A percentile compares a stretch with the other conserved stretches of the same genome.
These are phyloP conservation scores for Leptopilina drosophilae DNA, from an alignment of 2,888 invertebrate genomes.

Conservation along the genomic window DNA sequence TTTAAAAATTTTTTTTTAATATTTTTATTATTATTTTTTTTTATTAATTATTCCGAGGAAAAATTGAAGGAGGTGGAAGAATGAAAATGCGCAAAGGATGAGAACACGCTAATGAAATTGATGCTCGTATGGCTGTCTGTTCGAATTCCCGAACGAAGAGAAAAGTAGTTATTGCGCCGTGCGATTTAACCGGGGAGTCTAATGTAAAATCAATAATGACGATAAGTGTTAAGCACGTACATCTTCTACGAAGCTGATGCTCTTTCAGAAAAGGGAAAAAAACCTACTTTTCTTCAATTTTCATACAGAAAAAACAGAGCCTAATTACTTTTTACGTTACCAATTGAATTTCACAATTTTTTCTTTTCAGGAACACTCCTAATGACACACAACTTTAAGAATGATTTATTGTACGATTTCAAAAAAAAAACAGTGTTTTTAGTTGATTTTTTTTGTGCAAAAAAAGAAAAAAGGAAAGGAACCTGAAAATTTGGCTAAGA, in stretches of 20 bases:
- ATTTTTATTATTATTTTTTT: not conserved
- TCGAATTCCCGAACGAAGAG: constrained; percentile 10
- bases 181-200: constrained; percentile 15
- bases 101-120: constrained; percentile 27
- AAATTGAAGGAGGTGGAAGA: not conserved
- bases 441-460: too few relatives aligned
- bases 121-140: constrained; percentile 22
- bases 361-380: too few relatives aligned
- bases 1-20: too few relatives aligned
- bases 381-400: too few relatives aligned
- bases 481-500: too few relatives aligned
- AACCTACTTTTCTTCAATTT: not conserved
- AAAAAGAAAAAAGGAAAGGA: too few relatives aligned
- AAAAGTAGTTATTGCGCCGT: constrained; percentile 33
- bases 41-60: not conserved
- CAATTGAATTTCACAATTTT: too few relatives aligned
- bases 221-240: constrained; percentile 29
- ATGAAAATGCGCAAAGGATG: constrained; percentile 4
- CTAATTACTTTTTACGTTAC: not conserved
- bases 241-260: not conserved
- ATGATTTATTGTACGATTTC: too few relatives aligned
- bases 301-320: not conserved
- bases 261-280: not conserved
- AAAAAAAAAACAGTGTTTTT: too few relatives aligned
- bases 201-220: constrained; percentile 39